Conservation (phyloP, 2,888 invertebrate genomes). For the Himalopsyche kuldschensis region DNA sequence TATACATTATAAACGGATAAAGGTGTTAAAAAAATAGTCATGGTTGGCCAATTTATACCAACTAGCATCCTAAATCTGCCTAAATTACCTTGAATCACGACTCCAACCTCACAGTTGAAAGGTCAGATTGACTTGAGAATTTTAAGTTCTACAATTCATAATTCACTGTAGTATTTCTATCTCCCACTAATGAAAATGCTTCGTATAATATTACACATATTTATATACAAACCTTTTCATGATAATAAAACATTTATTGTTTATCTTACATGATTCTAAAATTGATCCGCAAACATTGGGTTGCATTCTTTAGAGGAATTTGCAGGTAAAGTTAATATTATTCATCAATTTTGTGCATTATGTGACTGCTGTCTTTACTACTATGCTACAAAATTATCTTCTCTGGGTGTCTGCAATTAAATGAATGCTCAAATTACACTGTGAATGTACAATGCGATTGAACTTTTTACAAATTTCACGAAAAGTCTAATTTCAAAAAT, state of each 20-base stretch:
- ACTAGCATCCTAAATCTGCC: too few species aligned
- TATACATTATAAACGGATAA: too few species aligned
- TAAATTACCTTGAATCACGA: too few species aligned
- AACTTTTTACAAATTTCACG: too few species aligned
- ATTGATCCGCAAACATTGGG: constrained; percentile 31
- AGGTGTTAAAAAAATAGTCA: too few species aligned
- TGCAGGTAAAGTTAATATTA: constrained; percentile 26
- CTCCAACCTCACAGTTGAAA: too few species aligned
- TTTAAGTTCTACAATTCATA: neutral
- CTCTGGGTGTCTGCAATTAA: too few species aligned
- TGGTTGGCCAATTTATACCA: too few species aligned
- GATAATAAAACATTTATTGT: neutral
- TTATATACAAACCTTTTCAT: neutral
- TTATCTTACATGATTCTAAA: constrained; percentile 11
- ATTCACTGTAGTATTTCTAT: neutral
- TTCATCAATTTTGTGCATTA: neutral
- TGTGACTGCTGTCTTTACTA: neutral
- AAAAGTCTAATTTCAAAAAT: too few species aligned
- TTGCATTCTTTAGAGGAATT: constrained; percentile 37
- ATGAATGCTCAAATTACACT: too few species aligned
- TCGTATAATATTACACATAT: neutral
- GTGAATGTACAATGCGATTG: too few species aligned
- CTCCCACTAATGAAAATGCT: neutral
- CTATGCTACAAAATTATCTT: too few species aligned
- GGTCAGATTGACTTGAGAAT: neutral